A percentile compares a stretch with the other conserved stretches of the same genome.
Conservation (phyloP, 2,888 invertebrate species). For the Poecilus cupreus region DNA sequence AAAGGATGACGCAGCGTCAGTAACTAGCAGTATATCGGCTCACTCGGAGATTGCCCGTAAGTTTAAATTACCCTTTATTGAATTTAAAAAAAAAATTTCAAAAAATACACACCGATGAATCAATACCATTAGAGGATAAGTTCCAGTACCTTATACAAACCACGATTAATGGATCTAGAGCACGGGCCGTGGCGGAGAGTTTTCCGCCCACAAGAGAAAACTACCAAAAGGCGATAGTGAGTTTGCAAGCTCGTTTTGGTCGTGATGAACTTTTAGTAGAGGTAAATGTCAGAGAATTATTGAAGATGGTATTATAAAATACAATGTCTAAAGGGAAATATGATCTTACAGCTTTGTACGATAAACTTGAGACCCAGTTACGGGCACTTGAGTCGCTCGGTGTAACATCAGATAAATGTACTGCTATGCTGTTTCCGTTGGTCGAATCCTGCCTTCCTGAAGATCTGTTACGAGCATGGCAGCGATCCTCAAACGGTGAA, state of each 20-base stretch:
- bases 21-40: background rate
- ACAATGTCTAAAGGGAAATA: slow-evolving; percentile 7
- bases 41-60: background rate
- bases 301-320: background rate
- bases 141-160: slow-evolving; percentile 63
- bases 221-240: background rate
- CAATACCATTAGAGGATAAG: slow-evolving; percentile 62
- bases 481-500: background rate
- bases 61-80: slow-evolving; percentile 60
- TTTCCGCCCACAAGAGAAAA: background rate
- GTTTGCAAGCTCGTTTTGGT: background rate
- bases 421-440: background rate
- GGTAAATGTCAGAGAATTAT: background rate
- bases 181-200: slow-evolving; percentile 9
- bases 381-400: background rate
- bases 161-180: slow-evolving; percentile 59
- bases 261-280: background rate
- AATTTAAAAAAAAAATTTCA: slow-evolving; percentile 63
- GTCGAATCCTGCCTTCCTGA: background rate
- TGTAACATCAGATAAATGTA: background rate
- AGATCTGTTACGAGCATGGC: background rate
- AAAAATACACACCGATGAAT: slow-evolving; percentile 62
- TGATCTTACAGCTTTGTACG: background rate
- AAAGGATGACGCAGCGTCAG: too few relatives aligned
- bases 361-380: background rate